phyloP scores from a whole-genome alignment of 2,797 vertebrate species.

The Macropus fuliginosus region DNA sequence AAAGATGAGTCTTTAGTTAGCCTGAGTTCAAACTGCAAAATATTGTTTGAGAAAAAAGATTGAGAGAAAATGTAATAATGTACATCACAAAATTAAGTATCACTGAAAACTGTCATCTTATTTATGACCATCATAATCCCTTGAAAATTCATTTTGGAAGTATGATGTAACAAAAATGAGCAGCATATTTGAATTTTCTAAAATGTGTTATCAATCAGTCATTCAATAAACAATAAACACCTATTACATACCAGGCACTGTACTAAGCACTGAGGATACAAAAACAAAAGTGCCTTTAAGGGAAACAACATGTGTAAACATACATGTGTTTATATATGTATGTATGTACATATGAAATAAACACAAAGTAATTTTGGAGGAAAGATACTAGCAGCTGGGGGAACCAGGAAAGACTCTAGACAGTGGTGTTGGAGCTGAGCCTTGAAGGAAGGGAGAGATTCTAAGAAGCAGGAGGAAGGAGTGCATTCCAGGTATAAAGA shows the following conservation, averaged over 20 bases:
- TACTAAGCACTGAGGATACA: background rate
- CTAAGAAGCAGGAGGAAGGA: background rate
- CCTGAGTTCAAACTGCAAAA: slow-evolving; percentile 87
- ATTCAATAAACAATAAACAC: slow-evolving; percentile 24
- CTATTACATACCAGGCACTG: slow-evolving; percentile 2
- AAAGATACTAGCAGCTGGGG: background rate
- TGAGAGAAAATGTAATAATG: slow-evolving; percentile 23
- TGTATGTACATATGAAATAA: background rate
- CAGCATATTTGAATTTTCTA: slow-evolving; percentile 23
- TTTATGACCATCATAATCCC: slow-evolving; percentile 39
- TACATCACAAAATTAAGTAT: slow-evolving; percentile 36
- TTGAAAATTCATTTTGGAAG: slow-evolving; percentile 25
- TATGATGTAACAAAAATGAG: slow-evolving; percentile 36
- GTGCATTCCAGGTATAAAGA: background rate
- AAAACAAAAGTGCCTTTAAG: background rate
- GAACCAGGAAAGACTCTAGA: background rate
- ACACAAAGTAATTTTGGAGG: background rate
- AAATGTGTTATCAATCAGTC: slow-evolving; percentile 27
- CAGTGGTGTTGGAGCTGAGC: background rate
- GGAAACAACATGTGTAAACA: background rate
- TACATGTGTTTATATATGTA: background rate
- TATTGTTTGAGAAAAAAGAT: slow-evolving; percentile 65
- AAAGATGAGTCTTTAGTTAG: slow-evolving; percentile 86
- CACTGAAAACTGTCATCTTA: slow-evolving; percentile 21
- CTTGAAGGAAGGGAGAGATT: background rate